Base-by-base conservation (phyloP, 2,113 vertebrate species). In the Taxidea taxus region DNA sequence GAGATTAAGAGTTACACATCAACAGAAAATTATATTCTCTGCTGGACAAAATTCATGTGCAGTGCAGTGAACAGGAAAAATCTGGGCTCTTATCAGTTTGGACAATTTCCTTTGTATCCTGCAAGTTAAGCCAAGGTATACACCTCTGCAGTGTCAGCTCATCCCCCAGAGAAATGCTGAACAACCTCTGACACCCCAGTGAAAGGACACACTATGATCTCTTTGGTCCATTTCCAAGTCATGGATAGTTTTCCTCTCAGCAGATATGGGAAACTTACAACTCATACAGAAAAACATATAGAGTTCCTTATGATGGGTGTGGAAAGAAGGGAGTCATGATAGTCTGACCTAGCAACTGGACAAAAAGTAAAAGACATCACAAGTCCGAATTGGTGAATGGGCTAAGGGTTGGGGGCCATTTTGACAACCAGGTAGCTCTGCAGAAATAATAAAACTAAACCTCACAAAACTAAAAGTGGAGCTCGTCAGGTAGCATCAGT, bases 371-470 rank as follows among this genome's bases (percentile, higher is more conserved):
- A 49, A 37, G 15, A 23, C 25, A 37, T 90, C 39, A 51, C 23
- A 80, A 20, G 42, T 23, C 15, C 15, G 78, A 21, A 78, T 6
- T 51, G 34, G 51, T 9, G 58, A 64, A 14, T 29, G 44, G 44
- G 74, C 15, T 64, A 27, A 49, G 31, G 34, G 13, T 8, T 84
- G 23, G 42, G 27, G 54, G 31, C 39, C 11, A 9, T 85, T 47
- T 62, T 10, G 3, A 92, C 23, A 74, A 25, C 5, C 44, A 49
- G 34, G 21, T 51, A 85, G 12, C 34, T 92, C 68, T 47, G 42
- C 68, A 92, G 42, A 92, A 84, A 84, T 74, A 84, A 84, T 74
- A 47, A 92, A 92, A 85, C 34, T 15, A 74, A 85, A 85, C 81
- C 54, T 85, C 91, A 62, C 39, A 84, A 75, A 92, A 42, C 54